Evolutionary conservation across 1,140 invertebrate species (phyloP).

Genomic region (Asobara japonica): DNA sequence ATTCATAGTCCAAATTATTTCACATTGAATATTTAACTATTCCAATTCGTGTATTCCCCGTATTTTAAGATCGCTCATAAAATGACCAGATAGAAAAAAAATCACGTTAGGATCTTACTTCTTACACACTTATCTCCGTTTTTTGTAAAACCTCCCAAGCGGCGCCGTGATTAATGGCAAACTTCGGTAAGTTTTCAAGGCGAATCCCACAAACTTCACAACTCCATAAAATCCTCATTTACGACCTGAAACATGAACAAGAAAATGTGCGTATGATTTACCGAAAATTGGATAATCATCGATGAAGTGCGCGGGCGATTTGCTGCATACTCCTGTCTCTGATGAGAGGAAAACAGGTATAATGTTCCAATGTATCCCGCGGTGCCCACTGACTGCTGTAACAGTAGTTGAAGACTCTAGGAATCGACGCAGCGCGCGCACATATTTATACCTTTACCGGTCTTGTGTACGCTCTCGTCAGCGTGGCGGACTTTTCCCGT

Average conservation of each 20-base stretch:
- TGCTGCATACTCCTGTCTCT: not conserved
- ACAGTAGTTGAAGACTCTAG: constrained; percentile 8
- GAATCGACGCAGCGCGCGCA: not conserved
- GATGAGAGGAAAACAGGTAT: not conserved
- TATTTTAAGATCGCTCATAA: too few relatives aligned
- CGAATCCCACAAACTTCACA: too few relatives aligned
- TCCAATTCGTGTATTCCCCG: too few relatives aligned
- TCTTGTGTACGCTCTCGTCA: not conserved
- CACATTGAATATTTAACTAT: too few relatives aligned
- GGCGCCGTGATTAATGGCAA: too few relatives aligned
- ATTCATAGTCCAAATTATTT: too few relatives aligned
- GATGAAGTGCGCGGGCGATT: not conserved
- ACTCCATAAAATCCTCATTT: too few relatives aligned
- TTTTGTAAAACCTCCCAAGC: too few relatives aligned
- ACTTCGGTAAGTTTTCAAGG: too few relatives aligned
- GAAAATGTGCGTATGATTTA: not conserved
- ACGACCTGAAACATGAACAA: not conserved
- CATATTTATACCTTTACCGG: not conserved
- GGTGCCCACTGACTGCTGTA: not conserved
- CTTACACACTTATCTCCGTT: too few relatives aligned
- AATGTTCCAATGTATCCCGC: not conserved
- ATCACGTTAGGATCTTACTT: too few relatives aligned
- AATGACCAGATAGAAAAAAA: too few relatives aligned
- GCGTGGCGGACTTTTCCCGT: constrained; percentile 12
- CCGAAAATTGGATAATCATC: not conserved